Evolutionary conservation across 2,113 vertebrate species (phyloP).

Genomic region (Paramormyrops kingsleyae): DNA sequence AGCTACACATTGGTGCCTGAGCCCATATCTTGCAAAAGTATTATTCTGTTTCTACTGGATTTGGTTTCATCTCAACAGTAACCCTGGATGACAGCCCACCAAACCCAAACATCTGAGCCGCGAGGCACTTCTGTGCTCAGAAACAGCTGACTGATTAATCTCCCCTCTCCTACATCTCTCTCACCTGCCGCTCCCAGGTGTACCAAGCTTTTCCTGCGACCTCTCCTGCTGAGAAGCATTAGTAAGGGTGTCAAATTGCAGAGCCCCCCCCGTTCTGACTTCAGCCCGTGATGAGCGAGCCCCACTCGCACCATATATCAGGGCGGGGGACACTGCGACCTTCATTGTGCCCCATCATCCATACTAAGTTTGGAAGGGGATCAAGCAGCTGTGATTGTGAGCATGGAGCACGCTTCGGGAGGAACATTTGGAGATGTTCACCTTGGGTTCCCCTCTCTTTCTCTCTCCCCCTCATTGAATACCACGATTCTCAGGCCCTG

Average conservation of each 20-base stretch:
- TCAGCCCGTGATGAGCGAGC: conserved; percentile 45
- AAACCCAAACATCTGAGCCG: not conserved
- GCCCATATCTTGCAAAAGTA: not conserved
- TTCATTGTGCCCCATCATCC: conserved; percentile 58
- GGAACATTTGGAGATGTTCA: not conserved
- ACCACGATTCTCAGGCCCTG: not conserved
- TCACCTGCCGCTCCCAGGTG: not conserved
- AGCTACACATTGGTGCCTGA: not conserved
- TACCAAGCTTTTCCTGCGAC: conserved; percentile 49
- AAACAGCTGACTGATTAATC: not conserved
- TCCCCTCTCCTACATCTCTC: not conserved
- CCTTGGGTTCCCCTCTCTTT: not conserved
- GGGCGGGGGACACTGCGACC: conserved; percentile 55
- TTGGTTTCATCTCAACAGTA: not conserved
- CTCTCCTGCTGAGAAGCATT: conserved; percentile 45
- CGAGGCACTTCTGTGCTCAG: not conserved
- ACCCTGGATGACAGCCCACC: not conserved
- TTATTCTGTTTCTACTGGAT: not conserved
- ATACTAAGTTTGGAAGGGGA: conserved; percentile 37
- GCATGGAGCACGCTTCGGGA: conserved; percentile 18
- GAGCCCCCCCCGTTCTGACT: conserved; percentile 35
- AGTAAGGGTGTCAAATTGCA: conserved; percentile 55
- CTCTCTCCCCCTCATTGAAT: conserved; percentile 1
- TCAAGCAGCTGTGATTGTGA: conserved; percentile 48
- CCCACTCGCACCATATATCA: conserved; percentile 43